Base-by-base conservation (phyloP, 2,888 invertebrate genomes). In the Tineola bisselliella region DNA sequence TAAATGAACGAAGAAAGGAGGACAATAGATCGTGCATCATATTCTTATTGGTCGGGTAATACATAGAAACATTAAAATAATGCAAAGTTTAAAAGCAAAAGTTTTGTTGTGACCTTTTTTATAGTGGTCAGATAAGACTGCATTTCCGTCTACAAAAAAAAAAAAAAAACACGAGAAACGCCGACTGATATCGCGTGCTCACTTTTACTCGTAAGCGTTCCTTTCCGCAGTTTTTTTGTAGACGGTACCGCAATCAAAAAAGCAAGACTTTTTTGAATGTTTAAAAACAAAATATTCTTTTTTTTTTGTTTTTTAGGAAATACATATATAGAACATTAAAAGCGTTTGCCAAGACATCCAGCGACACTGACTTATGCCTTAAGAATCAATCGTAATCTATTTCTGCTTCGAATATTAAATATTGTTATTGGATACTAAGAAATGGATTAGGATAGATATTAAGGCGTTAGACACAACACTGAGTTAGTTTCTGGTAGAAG, bases 21-120 rank as follows among this genome's bases (percentile, higher is more conserved):
- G 71, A 67, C 70, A 75, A 76, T 57, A 76, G 73, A 65, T 67
- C 72, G 84, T 84, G 84, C 81, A 78, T 71, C 70, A 77, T 67
- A 73, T 82, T 81, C 84, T 84, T 78, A 62, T 82, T 82, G 84
- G 84, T 83, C 81, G 74, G 72, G 69, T 72, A 79, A 60, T 74
- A 84, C 75, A 81, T 64, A 74, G 69, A 79, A 60, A 82, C 74
- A 82, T 66, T 75, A 67, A 73, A 44, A 19, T 43, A 43, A n/a
- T 43, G 43, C 43, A 43, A 12, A 48, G 48, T 15, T 13, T 25
- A 4, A 6, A 25, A 25, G 48, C n/a, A 48, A 15, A n/a, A 44
- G 6, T 44, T 48, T 15, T 48, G 15, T 25, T 25, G 25, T 25
- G 25, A 25, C 25, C 6, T 25, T 25, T 25, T 25, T 25, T 25